phyloP scores from a whole-genome alignment of 1,140 invertebrate genomes.

The Drosophila azteca region DNA sequence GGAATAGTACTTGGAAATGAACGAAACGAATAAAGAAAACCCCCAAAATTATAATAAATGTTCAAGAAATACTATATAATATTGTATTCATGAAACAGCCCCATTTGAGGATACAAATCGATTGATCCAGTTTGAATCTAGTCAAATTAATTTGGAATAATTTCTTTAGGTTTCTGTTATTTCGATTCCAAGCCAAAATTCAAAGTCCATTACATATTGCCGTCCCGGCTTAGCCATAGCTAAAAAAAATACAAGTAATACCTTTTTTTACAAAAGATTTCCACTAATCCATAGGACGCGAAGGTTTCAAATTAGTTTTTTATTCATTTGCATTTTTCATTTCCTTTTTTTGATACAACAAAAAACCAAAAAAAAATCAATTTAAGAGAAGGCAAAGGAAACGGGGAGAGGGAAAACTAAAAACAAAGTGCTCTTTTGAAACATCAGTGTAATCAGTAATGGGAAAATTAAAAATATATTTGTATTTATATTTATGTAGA shows the following conservation, averaged over 20 bases:
- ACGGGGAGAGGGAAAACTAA: conserved; percentile 10
- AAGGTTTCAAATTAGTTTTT: conserved; percentile 61
- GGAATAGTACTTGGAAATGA: conserved; percentile 15
- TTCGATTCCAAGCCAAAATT: conserved; percentile 25
- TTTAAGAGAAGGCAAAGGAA: conserved; percentile 17
- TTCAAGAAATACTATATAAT: conserved; percentile 11
- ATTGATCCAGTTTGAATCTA: conserved; percentile 11
- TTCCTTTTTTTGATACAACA: conserved; percentile 34
- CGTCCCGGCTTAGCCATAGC: conserved; percentile 49
- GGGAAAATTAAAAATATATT: conserved; percentile 8
- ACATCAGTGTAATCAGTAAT: conserved; percentile 14
- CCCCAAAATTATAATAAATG: conserved; percentile 18
- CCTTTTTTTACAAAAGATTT: conserved; percentile 9
- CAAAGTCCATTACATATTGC: conserved; percentile 54
- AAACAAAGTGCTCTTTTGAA: conserved; percentile 8
- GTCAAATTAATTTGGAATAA: neutral
- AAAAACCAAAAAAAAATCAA: conserved; percentile 5
- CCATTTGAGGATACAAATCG: neutral
- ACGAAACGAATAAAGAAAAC: neutral
- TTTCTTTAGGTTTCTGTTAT: neutral
- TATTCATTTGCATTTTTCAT: conserved; percentile 14
- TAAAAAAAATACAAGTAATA: conserved; percentile 17
- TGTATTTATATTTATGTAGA: conserved; percentile 36
- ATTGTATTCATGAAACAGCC: neutral
- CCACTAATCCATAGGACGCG: conserved; percentile 31